A percentile compares a stretch with the other conserved stretches of the same genome.
These are phyloP conservation scores for Craterocephalus amniculus DNA, from an alignment of 2,797 vertebrate species.

Conservation along the genomic window DNA sequence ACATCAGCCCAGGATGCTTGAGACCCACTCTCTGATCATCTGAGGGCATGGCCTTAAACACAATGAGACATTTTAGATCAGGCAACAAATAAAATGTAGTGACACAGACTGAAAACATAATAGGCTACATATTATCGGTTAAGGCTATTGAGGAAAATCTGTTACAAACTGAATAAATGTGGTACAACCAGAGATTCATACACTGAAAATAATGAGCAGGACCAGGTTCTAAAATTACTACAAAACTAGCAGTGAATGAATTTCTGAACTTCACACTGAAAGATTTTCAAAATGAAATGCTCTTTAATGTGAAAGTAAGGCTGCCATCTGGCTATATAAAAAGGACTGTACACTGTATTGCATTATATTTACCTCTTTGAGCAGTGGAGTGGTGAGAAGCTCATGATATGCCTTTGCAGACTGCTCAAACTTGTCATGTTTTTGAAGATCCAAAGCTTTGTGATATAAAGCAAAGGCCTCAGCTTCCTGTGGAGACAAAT, in stretches of 20 bases:
- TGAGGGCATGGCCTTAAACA: conserved; percentile 88
- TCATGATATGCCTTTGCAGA: conserved; percentile 96
- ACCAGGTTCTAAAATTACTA: not conserved
- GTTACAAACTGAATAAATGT: not conserved
- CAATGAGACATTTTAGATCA: conserved; percentile 2
- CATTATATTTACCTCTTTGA: conserved; percentile 88
- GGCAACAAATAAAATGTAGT: not conserved
- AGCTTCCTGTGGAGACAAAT: conserved; percentile 86
- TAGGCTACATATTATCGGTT: too few relatives aligned
- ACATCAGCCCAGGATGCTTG: conserved; percentile 95
- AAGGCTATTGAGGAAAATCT: not conserved
- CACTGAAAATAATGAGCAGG: not conserved
- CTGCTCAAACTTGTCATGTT: conserved; percentile 96
- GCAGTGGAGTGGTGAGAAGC: conserved; percentile 92
- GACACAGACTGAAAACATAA: not conserved
- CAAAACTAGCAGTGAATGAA: not conserved
- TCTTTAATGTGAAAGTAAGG: not conserved
- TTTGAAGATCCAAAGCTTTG: conserved; percentile 97
- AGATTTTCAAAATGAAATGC: too few relatives aligned
- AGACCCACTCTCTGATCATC: conserved; percentile 93
- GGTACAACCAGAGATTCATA: not conserved
- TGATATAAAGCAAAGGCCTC: conserved; percentile 98
- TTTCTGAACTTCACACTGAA: not conserved
- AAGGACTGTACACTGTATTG: not conserved
- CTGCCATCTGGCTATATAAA: not conserved